Base-by-base conservation (phyloP, 2,113 vertebrate species). In the Arenaria interpres region DNA sequence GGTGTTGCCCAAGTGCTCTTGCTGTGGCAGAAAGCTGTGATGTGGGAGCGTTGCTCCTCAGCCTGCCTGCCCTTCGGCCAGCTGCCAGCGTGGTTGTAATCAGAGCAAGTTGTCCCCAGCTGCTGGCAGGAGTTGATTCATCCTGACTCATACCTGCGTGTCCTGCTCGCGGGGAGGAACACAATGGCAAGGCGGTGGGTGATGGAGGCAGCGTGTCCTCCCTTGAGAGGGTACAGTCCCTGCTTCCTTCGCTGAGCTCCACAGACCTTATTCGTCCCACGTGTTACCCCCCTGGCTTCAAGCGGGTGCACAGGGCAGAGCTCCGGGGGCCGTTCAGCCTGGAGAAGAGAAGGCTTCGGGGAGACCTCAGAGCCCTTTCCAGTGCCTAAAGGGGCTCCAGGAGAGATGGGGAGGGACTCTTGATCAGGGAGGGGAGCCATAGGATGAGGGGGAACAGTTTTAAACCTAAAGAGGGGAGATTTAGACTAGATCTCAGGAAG, bases 91-190 rank as follows among this genome's bases (percentile, higher is more conserved):
- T 4, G 25, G 27, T 63, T 3, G 2, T 22, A 27, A 46, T 14
- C 69, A 71, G 76, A 62, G 79, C 69, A 35, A 57, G 69, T 8
- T 62, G 68, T 84, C 41, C 43, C 54, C 33, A 7, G 67, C 50
- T 62, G 71, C 51, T 22, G 19, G 41, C 46, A 56, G 50, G 54
- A 33, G 14, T 45, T 78, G 94, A 89, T 67, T 89, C 91, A 85
- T 93, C 86, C 91, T 77, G 91, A 95, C 75, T 89, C 88, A 85
- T n/a, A 27, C 46, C 84, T 41, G 74, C 33, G 4, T 33, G 48
- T 25, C 68, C 63, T 28, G 9, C 21, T 54, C 27, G 51, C 10
- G 5, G 73, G 45, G 76, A 66, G 48, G 33, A 56, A 14, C 41
- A 15, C 56, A 13, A 39, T 0, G 25, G 74, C 11, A 7, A 9